Conservation (phyloP, 1,140 invertebrate genomes). For the Sitobion miscanthi region DNA sequence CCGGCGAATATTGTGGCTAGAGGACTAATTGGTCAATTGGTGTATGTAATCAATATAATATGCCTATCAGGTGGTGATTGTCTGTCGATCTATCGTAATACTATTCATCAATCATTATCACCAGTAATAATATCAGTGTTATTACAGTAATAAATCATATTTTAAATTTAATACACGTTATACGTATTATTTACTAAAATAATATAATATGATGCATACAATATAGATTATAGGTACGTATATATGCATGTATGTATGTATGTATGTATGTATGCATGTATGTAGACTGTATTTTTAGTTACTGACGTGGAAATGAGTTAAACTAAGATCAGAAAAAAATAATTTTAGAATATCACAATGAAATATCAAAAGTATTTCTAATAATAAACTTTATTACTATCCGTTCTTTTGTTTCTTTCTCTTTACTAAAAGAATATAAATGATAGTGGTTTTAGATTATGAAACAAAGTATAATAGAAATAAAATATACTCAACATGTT, state of each 20-base stretch:
- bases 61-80: too few species aligned
- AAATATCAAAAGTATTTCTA: slow-evolving; percentile 19
- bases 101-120: too few species aligned
- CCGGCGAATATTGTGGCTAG: too few species aligned
- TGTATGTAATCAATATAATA: too few species aligned
- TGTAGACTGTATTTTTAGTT: background rate
- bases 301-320: background rate
- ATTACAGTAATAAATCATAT: too few species aligned
- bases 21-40: too few species aligned
- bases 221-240: too few species aligned
- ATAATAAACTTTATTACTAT: slow-evolving; percentile 3
- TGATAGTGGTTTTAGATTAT: background rate
- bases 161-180: background rate
- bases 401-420: background rate
- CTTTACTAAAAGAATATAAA: slow-evolving; percentile 11
- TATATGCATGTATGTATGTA: too few species aligned
- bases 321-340: background rate
- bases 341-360: slow-evolving; percentile 9
- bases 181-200: too few species aligned
- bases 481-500: background rate
- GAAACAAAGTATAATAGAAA: slow-evolving; percentile 18
- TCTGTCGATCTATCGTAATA: too few species aligned
- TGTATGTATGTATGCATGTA: background rate
- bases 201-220: too few species aligned
- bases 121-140: too few species aligned